Evolutionary conservation across 2,797 vertebrate species (phyloP), one percentile per base, ranked within the genome.

Genomic region (Cynodonichthys magdalenae): DNA sequence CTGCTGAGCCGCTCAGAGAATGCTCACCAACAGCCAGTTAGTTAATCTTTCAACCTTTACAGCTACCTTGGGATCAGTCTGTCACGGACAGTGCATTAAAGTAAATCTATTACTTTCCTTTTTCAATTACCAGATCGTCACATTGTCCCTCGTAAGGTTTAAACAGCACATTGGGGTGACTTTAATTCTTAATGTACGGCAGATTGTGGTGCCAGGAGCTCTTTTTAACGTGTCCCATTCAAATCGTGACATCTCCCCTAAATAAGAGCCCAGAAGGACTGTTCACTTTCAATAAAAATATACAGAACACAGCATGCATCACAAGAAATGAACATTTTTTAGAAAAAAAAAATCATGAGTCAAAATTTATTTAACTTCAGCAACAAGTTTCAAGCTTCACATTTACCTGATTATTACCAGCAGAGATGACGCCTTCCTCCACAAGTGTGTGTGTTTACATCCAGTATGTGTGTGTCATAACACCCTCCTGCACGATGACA

Each of bases 401-500:
- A 74, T 77, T 83, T 66, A 69, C 39, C 53, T 67, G 64, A 79
- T 75, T 63, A 81, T 79, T 61, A 79, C 73, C 77, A 81, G 75
- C 70, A 54, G 55, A 56, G 63, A 34, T 74, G 83, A 86, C 79
- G 17, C 69, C 75, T 63, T 83, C 86, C 79, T 86, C 86, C 3
- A 15, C 62, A 65, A 12, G 31, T 41, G 65, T 62, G 29, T 69
- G 56, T 44, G 27, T 63, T 45, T 34, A 41, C 59, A 47, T 54
- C 56, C 31, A 49, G 59, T 31, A 45, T 41, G 36, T 59, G 63
- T 60, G 74, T 75, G 66, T 56, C 49, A 53, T 58, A 36, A 83
- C 74, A 77, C 68, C 68, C 79, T 77, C 78, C 81, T 71, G 63
- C 31, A 6, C 78, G 75, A 85, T 87, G 88, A 87, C 59, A 60